Evolutionary conservation across 1,140 invertebrate genomes (phyloP).

Genomic region (Paraescarpia echinospica): DNA sequence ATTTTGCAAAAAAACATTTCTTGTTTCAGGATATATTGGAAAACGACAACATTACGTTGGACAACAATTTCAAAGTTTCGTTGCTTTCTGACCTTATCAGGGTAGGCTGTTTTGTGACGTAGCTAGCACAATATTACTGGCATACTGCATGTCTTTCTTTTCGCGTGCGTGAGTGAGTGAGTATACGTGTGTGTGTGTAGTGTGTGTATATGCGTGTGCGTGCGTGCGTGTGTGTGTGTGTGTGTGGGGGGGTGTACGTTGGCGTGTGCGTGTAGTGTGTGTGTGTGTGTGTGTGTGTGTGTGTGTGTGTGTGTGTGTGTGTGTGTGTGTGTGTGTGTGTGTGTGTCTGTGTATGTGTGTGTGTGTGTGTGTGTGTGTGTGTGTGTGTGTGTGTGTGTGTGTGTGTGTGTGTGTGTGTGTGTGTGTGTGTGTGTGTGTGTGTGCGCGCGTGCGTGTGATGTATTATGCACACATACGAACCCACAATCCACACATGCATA

Average conservation of each 20-base stretch:
- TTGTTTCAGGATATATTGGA: slow-evolving; percentile 11
- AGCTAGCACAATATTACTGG: background rate
- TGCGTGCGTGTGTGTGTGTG: too few relatives aligned
- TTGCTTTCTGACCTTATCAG: background rate
- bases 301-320: background rate
- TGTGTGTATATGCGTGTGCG: background rate
- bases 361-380: background rate
- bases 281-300: too few relatives aligned
- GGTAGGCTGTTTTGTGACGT: background rate
- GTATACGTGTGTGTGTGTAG: background rate
- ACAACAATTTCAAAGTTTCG: background rate
- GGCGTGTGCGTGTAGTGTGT: background rate
- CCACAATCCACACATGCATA: background rate
- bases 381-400: background rate
- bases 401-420: too few relatives aligned
- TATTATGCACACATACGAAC: background rate
- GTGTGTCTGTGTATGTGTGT: background rate
- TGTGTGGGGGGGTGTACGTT: background rate
- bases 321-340: too few relatives aligned
- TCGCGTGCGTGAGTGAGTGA: background rate
- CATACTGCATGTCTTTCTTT: too few relatives aligned
- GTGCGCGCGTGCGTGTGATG: too few relatives aligned
- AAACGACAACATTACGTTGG: background rate
- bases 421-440: too few relatives aligned
- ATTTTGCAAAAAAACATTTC: background rate